These are phyloP conservation scores for Eilema sororculum DNA, from an alignment of 2,888 invertebrate species.

Conservation along the genomic window DNA sequence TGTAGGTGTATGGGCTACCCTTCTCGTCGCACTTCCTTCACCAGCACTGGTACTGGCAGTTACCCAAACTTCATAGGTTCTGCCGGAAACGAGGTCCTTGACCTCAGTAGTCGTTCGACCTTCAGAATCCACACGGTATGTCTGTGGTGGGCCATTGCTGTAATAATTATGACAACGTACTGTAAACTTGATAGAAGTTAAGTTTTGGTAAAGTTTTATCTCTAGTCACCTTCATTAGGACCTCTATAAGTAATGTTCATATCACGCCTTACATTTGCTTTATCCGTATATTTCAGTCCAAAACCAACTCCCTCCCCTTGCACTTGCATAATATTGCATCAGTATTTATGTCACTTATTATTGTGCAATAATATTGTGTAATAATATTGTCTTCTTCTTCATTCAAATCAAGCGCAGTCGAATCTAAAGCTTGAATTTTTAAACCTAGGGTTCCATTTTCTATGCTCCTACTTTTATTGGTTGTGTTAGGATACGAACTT, in stretches of 20 bases:
- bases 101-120: constrained; percentile 64
- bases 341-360: no score
- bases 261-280: no score
- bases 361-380: background rate
- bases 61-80: constrained; percentile 88
- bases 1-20: constrained; percentile 79
- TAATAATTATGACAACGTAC: constrained; percentile 24
- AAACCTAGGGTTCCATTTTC: no score
- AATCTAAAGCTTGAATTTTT: background rate
- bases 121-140: constrained; percentile 64
- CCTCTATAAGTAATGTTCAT: no score
- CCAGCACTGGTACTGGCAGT: constrained; percentile 88
- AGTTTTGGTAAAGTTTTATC: background rate
- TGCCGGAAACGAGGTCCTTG: constrained; percentile 70
- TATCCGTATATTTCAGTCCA: no score
- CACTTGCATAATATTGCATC: background rate
- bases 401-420: background rate
- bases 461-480: no score
- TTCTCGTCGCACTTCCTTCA: constrained; percentile 79
- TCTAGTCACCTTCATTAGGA: background rate
- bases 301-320: background rate
- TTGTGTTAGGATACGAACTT: no score
- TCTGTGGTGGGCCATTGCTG: constrained; percentile 73
- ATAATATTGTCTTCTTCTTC: background rate
- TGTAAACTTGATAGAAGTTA: background rate